These are phyloP conservation scores for Mimachlamys varia DNA, from an alignment of 2,888 invertebrate genomes.

Conservation along the genomic window DNA sequence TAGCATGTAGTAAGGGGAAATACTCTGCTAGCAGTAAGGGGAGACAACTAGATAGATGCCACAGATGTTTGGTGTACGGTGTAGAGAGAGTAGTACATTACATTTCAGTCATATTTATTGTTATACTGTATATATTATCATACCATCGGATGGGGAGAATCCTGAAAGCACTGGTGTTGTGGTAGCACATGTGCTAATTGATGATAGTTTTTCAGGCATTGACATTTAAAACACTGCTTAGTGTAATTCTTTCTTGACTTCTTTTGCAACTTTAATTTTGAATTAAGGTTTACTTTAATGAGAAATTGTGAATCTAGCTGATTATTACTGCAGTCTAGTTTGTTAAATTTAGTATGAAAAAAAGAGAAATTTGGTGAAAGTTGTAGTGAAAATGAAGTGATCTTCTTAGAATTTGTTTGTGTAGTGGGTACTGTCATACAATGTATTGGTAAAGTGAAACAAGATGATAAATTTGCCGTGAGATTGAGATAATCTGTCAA, in stretches of 20 bases:
- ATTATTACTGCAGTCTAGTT: neutral
- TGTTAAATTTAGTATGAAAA: neutral
- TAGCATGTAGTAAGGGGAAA: neutral
- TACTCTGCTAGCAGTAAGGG: neutral
- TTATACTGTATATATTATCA: conserved; percentile 21
- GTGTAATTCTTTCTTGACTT: neutral
- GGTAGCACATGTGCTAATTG: neutral
- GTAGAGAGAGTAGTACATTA: conserved; percentile 24
- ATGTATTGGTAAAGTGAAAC: neutral
- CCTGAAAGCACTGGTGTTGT: neutral
- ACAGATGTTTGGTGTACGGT: conserved; percentile 24
- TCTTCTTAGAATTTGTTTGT: neutral
- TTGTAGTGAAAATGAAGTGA: neutral
- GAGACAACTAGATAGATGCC: conserved; percentile 28
- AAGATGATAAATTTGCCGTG: neutral
- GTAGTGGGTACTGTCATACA: neutral
- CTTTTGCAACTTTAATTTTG: neutral
- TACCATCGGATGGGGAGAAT: neutral
- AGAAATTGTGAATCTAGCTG: neutral
- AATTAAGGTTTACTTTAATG: neutral
- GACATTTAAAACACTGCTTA: neutral
- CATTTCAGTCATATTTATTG: conserved; percentile 34
- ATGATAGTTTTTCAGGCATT: neutral
- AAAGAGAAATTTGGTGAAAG: conserved; percentile 26
- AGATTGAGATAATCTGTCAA: neutral